Evolutionary conservation across 2,113 vertebrate species (phyloP).

Genomic region (Callospermophilus lateralis): DNA sequence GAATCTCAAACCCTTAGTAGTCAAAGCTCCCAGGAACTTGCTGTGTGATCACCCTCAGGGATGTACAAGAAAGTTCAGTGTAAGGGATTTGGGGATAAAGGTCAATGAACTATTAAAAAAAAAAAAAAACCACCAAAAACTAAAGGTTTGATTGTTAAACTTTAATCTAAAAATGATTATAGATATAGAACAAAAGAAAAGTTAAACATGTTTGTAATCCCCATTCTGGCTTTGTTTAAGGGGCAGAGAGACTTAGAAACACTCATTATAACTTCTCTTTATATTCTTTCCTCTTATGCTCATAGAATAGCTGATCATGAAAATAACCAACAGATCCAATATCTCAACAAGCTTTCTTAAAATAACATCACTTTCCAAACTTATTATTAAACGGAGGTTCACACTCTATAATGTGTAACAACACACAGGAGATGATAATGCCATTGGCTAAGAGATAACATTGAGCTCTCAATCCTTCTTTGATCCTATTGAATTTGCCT

Average conservation of each 20-base stretch:
- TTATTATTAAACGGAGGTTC: conserved; percentile 39
- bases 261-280: neutral
- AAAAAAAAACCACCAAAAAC: neutral
- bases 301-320: neutral
- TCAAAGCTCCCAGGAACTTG: neutral
- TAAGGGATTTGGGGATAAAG: neutral
- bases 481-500: conserved; percentile 80
- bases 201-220: neutral
- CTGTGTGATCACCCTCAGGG: neutral
- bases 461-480: conserved; percentile 71
- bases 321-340: neutral
- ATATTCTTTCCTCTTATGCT: neutral
- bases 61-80: neutral
- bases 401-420: conserved; percentile 40
- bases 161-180: neutral
- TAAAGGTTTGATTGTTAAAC: neutral
- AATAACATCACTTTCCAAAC: conserved; percentile 21
- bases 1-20: neutral
- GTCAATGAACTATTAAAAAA: neutral
- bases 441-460: conserved; percentile 61
- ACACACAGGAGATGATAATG: conserved; percentile 47
- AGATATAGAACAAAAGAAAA: neutral
- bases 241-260: neutral
- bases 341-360: neutral
- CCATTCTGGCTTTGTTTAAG: neutral